Evolutionary conservation across 2,113 vertebrate genomes (phyloP).

Genomic region (Pseudonaja textilis): DNA sequence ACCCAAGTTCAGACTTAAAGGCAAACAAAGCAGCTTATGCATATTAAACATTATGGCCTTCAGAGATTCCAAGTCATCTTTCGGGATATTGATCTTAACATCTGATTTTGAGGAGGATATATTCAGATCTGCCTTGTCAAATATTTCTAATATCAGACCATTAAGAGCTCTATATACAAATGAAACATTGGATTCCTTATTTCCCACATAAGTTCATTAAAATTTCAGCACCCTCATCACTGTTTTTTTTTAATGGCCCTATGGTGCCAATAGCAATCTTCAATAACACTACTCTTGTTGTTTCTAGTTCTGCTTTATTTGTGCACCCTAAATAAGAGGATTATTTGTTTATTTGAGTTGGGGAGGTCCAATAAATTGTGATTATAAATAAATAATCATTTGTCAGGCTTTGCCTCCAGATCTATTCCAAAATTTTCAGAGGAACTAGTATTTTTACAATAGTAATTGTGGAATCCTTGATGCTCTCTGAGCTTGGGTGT

Average conservation of each 20-base stretch:
- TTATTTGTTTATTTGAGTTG: not conserved
- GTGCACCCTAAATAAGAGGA: constrained; percentile 26
- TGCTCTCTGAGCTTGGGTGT: not conserved
- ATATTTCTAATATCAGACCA: not conserved
- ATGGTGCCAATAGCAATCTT: constrained; percentile 30
- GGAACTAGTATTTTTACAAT: constrained; percentile 53
- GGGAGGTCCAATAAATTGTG: not conserved
- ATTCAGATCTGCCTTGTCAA: not conserved
- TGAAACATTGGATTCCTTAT: not conserved
- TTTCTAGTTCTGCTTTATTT: constrained; percentile 33
- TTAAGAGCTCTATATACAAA: not conserved
- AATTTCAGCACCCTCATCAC: not conserved
- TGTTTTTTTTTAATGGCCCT: not conserved
- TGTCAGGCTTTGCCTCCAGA: not conserved
- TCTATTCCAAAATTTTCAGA: constrained; percentile 48
- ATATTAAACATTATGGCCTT: not conserved
- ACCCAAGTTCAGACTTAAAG: not conserved
- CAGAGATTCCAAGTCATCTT: not conserved
- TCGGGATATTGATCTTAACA: not conserved
- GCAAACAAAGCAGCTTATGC: not conserved
- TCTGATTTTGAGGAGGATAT: not conserved
- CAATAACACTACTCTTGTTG: not conserved
- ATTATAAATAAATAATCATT: not conserved
- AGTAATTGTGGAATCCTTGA: constrained; percentile 46
- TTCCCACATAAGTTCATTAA: not conserved